phyloP scores from a whole-genome alignment of 2,113 vertebrate genomes.

The Coracopsis vasa region DNA sequence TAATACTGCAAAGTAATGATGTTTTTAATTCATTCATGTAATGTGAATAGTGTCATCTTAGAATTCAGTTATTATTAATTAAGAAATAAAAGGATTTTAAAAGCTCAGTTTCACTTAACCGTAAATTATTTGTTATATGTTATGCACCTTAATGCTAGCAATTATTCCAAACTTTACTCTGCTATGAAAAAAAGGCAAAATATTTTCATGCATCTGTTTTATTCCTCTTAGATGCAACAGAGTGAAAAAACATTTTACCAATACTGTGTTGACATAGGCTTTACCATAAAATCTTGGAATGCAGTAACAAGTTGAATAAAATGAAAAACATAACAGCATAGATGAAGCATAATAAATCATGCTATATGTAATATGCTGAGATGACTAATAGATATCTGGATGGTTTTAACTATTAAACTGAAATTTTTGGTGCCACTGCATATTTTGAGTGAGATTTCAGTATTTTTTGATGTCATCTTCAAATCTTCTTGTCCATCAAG shows the following conservation, averaged over 20 bases:
- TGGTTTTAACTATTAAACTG: neutral
- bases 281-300: slow-evolving; percentile 14
- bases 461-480: neutral
- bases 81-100: neutral
- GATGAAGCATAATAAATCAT: neutral
- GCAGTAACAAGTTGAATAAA: neutral
- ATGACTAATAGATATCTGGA: neutral
- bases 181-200: neutral
- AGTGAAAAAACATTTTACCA: neutral
- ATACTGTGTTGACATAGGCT: neutral
- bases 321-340: neutral
- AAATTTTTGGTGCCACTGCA: neutral
- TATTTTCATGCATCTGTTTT: slow-evolving; percentile 15
- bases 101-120: neutral
- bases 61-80: neutral
- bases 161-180: neutral
- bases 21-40: neutral
- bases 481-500: neutral
- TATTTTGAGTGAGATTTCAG: neutral
- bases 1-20: accelerated
- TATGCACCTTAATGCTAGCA: neutral
- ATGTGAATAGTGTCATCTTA: neutral
- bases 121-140: neutral
- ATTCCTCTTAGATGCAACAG: neutral
- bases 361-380: neutral